These are phyloP conservation scores for Punctoribates punctum DNA, from an alignment of 2,888 invertebrate genomes.

Conservation along the genomic window DNA sequence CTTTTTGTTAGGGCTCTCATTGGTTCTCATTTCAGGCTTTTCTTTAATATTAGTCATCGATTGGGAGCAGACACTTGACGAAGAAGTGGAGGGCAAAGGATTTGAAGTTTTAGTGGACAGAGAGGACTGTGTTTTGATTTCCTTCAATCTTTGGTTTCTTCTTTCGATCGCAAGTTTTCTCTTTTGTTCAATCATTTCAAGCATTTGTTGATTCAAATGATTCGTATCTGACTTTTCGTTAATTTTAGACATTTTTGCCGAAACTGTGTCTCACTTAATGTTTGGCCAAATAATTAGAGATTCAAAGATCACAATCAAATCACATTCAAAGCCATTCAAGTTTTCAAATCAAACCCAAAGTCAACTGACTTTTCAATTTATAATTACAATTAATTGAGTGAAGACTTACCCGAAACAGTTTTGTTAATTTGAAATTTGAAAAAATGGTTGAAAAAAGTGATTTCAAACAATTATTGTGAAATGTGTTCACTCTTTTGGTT, in stretches of 20 bases:
- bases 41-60: constrained; percentile 10
- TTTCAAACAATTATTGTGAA: too few relatives aligned
- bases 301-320: too few relatives aligned
- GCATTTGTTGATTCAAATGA: background rate
- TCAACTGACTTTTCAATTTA: too few relatives aligned
- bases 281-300: too few relatives aligned
- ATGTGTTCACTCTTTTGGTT: too few relatives aligned
- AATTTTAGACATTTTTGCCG: background rate
- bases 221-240: background rate
- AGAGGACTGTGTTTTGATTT: background rate
- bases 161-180: constrained; percentile 22
- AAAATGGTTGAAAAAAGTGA: too few relatives aligned
- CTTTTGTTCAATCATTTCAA: constrained; percentile 38
- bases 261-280: too few relatives aligned
- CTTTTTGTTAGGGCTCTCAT: background rate
- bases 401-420: too few relatives aligned
- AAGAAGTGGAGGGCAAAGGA: background rate
- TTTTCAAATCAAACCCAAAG: background rate
- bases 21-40: background rate
- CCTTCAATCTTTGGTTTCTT: background rate
- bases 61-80: background rate
- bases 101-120: background rate
- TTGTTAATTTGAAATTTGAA: too few relatives aligned
- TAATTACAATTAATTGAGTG: too few relatives aligned
- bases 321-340: too few relatives aligned